These are phyloP conservation scores for Ellobius talpinus DNA, from an alignment of 2,113 vertebrate genomes.

Conservation along the genomic window DNA sequence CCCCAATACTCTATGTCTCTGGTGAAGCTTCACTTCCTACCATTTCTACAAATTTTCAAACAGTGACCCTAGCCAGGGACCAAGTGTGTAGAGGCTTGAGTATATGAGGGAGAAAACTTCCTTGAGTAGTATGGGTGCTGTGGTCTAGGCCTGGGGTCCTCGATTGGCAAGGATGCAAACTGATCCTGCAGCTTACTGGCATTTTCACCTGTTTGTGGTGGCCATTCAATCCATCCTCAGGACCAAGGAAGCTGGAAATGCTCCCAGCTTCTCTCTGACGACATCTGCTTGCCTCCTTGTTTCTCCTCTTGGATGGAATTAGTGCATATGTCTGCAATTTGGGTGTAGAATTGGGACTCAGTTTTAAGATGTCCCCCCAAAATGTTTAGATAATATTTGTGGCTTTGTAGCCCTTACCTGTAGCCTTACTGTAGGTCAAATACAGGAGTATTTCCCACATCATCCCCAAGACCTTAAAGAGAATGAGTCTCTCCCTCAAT, in stretches of 20 bases:
- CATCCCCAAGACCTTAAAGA: not conserved
- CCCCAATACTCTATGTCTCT: not conserved
- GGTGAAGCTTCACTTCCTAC: not conserved
- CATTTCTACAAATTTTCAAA: not conserved
- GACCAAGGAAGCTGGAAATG: not conserved
- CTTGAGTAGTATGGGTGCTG: not conserved
- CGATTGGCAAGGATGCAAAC: not conserved
- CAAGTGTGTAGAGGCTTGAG: not conserved
- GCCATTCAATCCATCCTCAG: not conserved
- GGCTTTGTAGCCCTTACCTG: not conserved
- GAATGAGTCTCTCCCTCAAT: not conserved
- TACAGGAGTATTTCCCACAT: not conserved
- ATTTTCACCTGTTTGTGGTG: not conserved
- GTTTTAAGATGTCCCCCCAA: not conserved
- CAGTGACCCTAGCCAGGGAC: not conserved
- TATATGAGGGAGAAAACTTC: not conserved
- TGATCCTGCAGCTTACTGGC: not conserved
- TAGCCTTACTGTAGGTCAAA: not conserved
- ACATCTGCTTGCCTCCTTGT: not conserved
- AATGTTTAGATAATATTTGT: not conserved
- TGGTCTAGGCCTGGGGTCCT: constrained; percentile 1
- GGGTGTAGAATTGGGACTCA: not conserved
- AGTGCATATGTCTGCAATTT: not conserved
- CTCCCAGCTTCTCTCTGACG: not conserved
- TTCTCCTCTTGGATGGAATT: not conserved